phyloP scores from a whole-genome alignment of 2,888 invertebrate genomes.

The Pogonocherus hispidulus region DNA sequence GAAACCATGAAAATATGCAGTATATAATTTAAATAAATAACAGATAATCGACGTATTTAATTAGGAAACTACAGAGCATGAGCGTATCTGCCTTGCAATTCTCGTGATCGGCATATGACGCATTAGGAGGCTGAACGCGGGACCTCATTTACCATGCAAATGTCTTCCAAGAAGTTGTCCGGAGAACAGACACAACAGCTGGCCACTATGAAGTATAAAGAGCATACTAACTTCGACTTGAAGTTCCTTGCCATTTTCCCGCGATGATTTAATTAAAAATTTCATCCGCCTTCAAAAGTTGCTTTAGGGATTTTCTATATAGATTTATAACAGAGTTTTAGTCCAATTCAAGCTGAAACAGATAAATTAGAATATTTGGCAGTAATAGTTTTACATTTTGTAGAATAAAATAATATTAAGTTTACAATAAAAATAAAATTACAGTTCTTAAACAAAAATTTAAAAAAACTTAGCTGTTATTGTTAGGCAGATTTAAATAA shows the following conservation, averaged over 20 bases:
- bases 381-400: too few relatives aligned
- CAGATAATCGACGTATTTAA: neutral
- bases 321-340: slow-evolving; percentile 4
- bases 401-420: too few relatives aligned
- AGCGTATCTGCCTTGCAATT: slow-evolving; percentile 8
- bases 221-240: slow-evolving; percentile 62
- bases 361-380: neutral
- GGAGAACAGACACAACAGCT: slow-evolving; percentile 68
- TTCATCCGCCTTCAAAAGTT: slow-evolving; percentile 42
- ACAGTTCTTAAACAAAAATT: too few relatives aligned
- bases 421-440: too few relatives aligned
- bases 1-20: neutral
- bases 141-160: slow-evolving; percentile 69
- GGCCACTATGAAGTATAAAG: slow-evolving; percentile 74
- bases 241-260: slow-evolving; percentile 43
- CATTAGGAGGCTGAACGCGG: slow-evolving; percentile 54
- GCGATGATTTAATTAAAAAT: slow-evolving; percentile 50
- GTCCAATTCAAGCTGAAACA: neutral
- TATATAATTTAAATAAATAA: neutral
- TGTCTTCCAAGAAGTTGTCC: slow-evolving; percentile 67
- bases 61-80: neutral
- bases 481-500: too few relatives aligned
- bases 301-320: slow-evolving; percentile 36
- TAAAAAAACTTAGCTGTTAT: too few relatives aligned
- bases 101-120: slow-evolving; percentile 44